Base-by-base conservation (phyloP, 2,888 invertebrate species). In the Nudaria mundana region DNA sequence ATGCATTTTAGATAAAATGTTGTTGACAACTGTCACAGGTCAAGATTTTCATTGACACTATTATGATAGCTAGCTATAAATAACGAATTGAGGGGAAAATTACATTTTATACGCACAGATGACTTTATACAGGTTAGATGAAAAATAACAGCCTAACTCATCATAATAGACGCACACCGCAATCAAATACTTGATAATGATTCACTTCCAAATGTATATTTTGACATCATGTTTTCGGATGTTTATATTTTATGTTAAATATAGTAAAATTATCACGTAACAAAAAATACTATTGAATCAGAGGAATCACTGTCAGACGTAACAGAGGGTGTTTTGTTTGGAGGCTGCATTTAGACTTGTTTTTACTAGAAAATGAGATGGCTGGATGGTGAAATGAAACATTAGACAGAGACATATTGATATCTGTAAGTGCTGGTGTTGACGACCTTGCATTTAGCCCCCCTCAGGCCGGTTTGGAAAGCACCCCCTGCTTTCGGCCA, bases 371-470 rank as follows among this genome's bases (percentile, higher is more conserved):
- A 62, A 76, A 66, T 26, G 52, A 64, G 70, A 78, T 52, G 38
- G 48, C 23, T 6, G 45, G 65, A 44, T 11, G 31, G 29, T 28
- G 12, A 33, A 23, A 32, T 30, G 28, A 28, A 30, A 49, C 13
- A 65, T 30, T 30, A 48, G 75, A 85, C 53, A 57, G 81, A 70
- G 84, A 86, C 56, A 58, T 53, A 52, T 47, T 49, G 66, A 68
- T 66, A 63, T 69, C 81, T 79, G 83, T 83, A 81, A 75, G 71
- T 62, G 61, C 78, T 79, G 81, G 81, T 79, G 80, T 58, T 49
- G 63, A 66, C 76, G 82, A 82, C 85, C 84, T 86, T 84, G 81
- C 66, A 49, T 37, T 64, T 72, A 69, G 76, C 70, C 77, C 78
- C 76, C 69, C 45, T 50, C 24, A n/a, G n/a, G n/a, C n/a, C n/a